Evolutionary conservation across 23 tunicate species (phyloP).

Genomic region (Halocynthia roretzi): DNA sequence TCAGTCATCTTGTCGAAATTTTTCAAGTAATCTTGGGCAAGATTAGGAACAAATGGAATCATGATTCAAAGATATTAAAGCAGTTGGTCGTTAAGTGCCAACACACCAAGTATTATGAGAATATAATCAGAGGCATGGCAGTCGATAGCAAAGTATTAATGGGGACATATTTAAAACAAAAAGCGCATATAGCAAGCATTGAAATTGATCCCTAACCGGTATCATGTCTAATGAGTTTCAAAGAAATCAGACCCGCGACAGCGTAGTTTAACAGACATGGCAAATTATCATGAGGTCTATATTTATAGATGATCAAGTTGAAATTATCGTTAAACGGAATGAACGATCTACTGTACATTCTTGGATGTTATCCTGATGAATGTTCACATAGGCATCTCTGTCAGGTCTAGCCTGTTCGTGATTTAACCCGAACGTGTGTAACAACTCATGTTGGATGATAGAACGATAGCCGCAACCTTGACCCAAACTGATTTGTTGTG

Average conservation of each 20-base stretch:
- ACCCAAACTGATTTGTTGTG: neutral
- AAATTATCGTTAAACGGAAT: no score
- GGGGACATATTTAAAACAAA: neutral
- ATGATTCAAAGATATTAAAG: neutral
- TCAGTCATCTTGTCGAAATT: neutral
- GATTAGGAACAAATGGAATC: neutral
- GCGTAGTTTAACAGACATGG: no score
- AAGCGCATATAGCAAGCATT: neutral
- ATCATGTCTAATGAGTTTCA: no score
- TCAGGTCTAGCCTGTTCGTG: slow-evolving; percentile 28
- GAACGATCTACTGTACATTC: no score
- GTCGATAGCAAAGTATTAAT: neutral
- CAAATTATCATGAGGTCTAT: no score
- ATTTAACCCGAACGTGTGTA: slow-evolving; percentile 21
- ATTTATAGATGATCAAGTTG: no score
- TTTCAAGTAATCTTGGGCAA: neutral
- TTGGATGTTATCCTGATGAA: neutral
- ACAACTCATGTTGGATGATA: slow-evolving; percentile 12
- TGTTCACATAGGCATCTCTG: slow-evolving; percentile 8
- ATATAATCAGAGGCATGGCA: neutral
- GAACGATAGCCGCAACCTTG: neutral
- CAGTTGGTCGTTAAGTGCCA: neutral
- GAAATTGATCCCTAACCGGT: no score
- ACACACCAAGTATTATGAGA: neutral
- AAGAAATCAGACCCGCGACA: no score